Evolutionary conservation across 1,140 invertebrate genomes (phyloP).

Genomic region (Leptopilina clavipes): DNA sequence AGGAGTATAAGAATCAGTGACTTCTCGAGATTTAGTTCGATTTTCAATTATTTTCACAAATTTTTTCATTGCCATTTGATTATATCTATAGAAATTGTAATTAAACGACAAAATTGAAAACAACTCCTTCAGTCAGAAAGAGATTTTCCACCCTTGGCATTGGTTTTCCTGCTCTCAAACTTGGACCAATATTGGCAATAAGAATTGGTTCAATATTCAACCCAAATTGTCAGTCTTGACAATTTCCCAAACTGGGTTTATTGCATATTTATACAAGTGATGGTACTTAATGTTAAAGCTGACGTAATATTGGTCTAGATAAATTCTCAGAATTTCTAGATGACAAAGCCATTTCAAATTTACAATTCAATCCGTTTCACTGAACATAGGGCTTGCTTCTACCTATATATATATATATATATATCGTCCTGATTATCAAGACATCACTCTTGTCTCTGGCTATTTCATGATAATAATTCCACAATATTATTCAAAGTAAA

Average conservation of each 20-base stretch:
- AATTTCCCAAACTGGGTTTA: background rate
- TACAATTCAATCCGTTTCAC: conserved; percentile 5
- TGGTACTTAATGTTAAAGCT: background rate
- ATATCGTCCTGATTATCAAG: background rate
- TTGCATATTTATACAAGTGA: background rate
- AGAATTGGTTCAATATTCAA: too few relatives aligned
- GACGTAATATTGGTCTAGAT: conserved; percentile 18
- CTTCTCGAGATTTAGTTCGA: too few relatives aligned
- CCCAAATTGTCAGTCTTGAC: too few relatives aligned
- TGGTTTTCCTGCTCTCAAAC: too few relatives aligned
- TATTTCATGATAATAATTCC: conserved; percentile 1
- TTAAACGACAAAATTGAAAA: too few relatives aligned
- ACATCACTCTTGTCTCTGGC: background rate
- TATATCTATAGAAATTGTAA: too few relatives aligned
- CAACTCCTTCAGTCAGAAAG: too few relatives aligned
- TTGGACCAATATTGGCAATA: too few relatives aligned
- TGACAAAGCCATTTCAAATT: background rate
- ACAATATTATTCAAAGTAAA: background rate
- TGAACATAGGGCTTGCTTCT: background rate
- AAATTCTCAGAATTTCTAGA: background rate
- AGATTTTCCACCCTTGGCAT: too few relatives aligned
- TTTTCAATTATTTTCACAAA: too few relatives aligned
- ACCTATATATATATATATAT: background rate
- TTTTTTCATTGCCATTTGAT: too few relatives aligned
- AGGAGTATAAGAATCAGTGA: too few relatives aligned